Conservation (phyloP, 2,888 invertebrate genomes). For the Phanerotoma sp. region DNA sequence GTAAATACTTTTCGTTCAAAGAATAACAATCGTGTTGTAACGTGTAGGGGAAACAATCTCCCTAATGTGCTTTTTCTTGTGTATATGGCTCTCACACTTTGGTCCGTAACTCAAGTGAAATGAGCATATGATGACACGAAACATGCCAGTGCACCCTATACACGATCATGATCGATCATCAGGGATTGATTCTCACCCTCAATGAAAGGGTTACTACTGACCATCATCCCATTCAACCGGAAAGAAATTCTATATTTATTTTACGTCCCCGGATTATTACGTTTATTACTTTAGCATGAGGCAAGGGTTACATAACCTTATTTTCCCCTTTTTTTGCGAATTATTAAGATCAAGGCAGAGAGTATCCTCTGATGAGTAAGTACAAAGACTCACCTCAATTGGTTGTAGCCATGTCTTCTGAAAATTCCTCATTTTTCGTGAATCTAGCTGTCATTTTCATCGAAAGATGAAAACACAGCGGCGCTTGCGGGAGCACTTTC, state of each 20-base stretch:
- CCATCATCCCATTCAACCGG: conserved; percentile 20
- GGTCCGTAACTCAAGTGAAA: neutral
- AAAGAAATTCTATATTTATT: conserved; percentile 48
- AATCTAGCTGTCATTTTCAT: conserved; percentile 15
- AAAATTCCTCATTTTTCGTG: neutral
- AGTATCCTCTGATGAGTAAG: too few species aligned
- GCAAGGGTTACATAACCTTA: conserved; percentile 28
- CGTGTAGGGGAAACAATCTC: conserved; percentile 30
- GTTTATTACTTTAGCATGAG: conserved; percentile 47
- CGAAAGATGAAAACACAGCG: conserved; percentile 9
- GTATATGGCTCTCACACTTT: neutral
- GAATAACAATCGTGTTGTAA: conserved; percentile 52
- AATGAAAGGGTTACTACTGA: conserved; percentile 46
- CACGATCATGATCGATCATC: conserved; percentile 56
- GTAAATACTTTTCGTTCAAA: conserved; percentile 56
- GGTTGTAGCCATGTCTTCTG: too few species aligned
- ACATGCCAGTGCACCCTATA: conserved; percentile 38
- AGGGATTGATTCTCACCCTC: conserved; percentile 40
- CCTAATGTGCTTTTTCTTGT: conserved; percentile 32
- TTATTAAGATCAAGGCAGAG: too few species aligned
- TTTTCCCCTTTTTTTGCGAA: conserved; percentile 18
- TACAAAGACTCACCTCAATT: neutral
- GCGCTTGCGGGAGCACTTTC: conserved; percentile 20
- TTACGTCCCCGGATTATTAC: conserved; percentile 54
- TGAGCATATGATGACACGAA: conserved; percentile 39